phyloP scores from a whole-genome alignment of 2,113 vertebrate species.

The Microtus pennsylvanicus region DNA sequence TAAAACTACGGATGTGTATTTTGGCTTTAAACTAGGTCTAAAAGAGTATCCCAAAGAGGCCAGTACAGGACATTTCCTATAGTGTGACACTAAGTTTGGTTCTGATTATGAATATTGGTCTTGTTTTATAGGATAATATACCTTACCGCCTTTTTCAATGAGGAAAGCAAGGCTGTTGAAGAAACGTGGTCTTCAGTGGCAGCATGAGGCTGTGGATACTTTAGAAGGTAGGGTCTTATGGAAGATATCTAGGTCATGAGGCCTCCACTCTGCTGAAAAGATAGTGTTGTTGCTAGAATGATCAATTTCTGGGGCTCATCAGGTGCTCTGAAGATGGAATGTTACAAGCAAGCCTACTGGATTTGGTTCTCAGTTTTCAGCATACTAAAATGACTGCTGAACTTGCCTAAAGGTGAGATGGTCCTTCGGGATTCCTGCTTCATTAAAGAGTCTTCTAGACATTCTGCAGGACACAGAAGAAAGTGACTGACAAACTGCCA shows the following conservation, averaged over 20 bases:
- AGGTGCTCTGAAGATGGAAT: background rate
- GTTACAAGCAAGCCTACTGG: background rate
- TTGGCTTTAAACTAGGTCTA: background rate
- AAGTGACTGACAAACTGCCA: too few relatives aligned
- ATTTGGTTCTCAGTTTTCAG: too few relatives aligned
- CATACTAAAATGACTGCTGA: too few relatives aligned
- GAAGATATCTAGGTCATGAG: background rate
- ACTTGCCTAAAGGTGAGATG: too few relatives aligned
- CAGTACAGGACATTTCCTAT: background rate
- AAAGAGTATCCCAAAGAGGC: background rate
- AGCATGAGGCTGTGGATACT: background rate
- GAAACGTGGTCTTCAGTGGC: background rate
- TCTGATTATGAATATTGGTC: background rate
- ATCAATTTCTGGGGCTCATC: background rate
- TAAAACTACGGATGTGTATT: background rate
- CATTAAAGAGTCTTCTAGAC: too few relatives aligned
- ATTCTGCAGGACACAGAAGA: too few relatives aligned
- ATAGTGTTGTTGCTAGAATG: background rate
- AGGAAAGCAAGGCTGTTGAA: background rate
- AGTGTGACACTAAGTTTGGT: background rate
- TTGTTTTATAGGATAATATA: background rate
- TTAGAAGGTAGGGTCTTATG: background rate
- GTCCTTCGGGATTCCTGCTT: too few relatives aligned
- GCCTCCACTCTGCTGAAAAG: background rate
- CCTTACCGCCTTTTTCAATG: background rate